phyloP scores from a whole-genome alignment of 2,113 vertebrate genomes.

The Caranx ignobilis region DNA sequence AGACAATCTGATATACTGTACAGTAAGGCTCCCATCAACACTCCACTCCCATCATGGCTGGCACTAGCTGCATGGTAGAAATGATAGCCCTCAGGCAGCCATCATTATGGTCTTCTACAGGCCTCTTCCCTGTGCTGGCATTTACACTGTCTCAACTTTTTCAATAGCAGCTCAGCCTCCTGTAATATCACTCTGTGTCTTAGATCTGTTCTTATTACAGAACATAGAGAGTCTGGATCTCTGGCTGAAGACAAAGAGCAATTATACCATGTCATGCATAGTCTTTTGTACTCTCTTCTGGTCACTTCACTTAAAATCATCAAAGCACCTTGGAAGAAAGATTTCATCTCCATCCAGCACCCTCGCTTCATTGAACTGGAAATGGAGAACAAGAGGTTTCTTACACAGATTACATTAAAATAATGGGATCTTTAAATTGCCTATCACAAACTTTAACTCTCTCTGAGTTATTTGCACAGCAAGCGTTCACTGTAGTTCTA shows the following conservation, averaged over 20 bases:
- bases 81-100: not conserved
- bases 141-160: conserved; percentile 35
- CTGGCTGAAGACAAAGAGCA: conserved; percentile 46
- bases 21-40: not conserved
- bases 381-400: conserved; percentile 54
- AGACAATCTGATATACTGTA: not conserved
- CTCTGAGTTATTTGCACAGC: conserved; percentile 37
- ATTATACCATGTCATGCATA: conserved; percentile 30
- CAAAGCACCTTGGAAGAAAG: conserved; percentile 55
- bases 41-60: not conserved
- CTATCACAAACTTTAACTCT: conserved; percentile 45
- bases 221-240: conserved; percentile 15
- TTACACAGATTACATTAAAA: conserved; percentile 51
- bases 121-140: not conserved
- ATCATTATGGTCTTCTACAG: not conserved
- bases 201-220: conserved; percentile 30
- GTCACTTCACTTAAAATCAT: conserved; percentile 61
- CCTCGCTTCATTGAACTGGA: conserved; percentile 59
- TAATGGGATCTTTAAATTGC: conserved; percentile 69
- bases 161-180: not conserved
- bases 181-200: conserved; percentile 6
- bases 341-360: conserved; percentile 30
- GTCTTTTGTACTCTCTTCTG: conserved; percentile 39
- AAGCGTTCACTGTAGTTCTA: conserved; percentile 45
- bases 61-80: not conserved